Percentiles rank a stretch among this genome's conserved stretches.
Conservation (phyloP, 2,113 vertebrate genomes). For the Tetrao urogallus region DNA sequence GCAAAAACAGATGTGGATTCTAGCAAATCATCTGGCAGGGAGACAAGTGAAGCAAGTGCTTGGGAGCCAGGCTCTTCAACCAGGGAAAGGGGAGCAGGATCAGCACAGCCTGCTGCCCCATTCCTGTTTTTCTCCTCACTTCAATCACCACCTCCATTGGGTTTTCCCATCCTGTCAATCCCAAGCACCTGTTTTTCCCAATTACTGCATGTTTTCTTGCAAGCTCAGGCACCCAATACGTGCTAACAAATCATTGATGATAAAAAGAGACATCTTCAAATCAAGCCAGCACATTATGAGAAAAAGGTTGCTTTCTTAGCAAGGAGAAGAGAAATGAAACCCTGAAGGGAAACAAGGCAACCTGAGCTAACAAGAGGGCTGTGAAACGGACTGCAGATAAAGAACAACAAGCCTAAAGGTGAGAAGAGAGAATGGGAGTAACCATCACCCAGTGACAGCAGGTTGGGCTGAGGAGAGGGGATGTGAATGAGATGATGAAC, state of each 20-base stretch:
- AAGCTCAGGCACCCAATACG: neutral
- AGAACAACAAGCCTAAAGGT: accelerated
- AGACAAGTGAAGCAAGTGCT: neutral
- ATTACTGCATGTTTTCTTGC: neutral
- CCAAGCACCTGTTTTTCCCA: neutral
- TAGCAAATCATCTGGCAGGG: accelerated
- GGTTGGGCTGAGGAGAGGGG: neutral
- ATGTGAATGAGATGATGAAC: neutral
- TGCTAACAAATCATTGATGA: neutral
- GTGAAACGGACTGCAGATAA: neutral
- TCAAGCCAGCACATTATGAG: accelerated
- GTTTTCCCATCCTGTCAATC: neutral
- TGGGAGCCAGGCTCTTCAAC: neutral
- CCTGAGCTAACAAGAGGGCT: neutral
- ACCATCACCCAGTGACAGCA: neutral
- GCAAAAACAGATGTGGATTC: neutral
- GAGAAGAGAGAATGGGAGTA: neutral
- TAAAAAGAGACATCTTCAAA: neutral
- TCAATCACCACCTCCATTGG: neutral
- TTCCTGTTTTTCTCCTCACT: neutral
- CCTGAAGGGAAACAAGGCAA: neutral
- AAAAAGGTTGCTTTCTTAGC: neutral
- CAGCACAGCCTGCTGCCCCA: neutral
- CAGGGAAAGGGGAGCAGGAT: neutral
- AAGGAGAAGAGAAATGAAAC: neutral